Base-by-base conservation (phyloP, 2,113 vertebrate genomes). In the Jaculus jaculus region DNA sequence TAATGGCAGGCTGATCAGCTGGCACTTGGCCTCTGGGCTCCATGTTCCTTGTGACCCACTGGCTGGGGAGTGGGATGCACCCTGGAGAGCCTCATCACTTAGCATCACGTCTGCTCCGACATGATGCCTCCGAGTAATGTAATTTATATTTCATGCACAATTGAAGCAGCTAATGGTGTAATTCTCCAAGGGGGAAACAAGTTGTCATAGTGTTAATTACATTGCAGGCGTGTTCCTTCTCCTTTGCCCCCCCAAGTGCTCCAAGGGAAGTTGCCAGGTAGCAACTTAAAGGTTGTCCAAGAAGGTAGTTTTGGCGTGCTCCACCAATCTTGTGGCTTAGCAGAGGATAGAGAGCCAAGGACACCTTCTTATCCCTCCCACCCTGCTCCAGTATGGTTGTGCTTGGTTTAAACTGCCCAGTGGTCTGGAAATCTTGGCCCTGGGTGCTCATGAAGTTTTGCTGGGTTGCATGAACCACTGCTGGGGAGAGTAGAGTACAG, bases 61-160 rank as follows among this genome's bases (percentile, higher is more conserved):
- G 85, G 86, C 95, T 96, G 93, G 90, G 96, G 97, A 97, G 97
- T 94, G 96, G 97, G 97, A 97, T 97, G 97, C 96, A 97, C 97
- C 73, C 80, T 95, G 97, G 97, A 98, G 97, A 98, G 97, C 96
- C 89, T 34, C 97, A 92, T 98, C 98, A 98, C 97, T 98, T 98
- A 98, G 98, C 98, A 98, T 98, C 96, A 92, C 97, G 96, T 98
- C 97, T 98, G 98, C 98, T 98, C 97, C 96, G 85, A 98, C 97
- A 94, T 94, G 97, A 98, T 98, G 98, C 98, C 98, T 98, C 98
- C 97, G 93, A 98, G 98, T 98, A 98, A 98, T 98, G 98, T 98
- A 98, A 98, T 98, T 98, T 98, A 98, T 98, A 98, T 98, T 98
- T 98, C 98, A 98, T 98, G 98, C 98, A 98, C 98, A 98, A 98